Percentiles rank a stretch among this genome's conserved stretches.
phyloP scores from a whole-genome alignment of 2,888 invertebrate genomes.

The Leptodirus hochenwartii region DNA sequence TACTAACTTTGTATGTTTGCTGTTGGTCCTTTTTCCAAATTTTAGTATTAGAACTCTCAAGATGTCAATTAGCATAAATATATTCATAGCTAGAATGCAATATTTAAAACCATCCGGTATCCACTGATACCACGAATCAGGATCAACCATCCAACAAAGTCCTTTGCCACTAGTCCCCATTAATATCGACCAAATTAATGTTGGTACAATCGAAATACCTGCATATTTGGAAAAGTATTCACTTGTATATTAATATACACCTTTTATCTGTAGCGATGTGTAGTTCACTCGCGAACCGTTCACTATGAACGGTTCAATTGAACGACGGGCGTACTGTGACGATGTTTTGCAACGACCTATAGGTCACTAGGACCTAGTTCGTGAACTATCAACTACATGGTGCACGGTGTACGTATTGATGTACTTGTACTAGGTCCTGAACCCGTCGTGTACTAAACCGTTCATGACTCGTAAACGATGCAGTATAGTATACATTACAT shows the following conservation, averaged over 20 bases:
- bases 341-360: no score
- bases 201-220: slow-evolving; percentile 30
- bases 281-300: no score
- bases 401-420: no score
- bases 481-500: no score
- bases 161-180: slow-evolving; percentile 32
- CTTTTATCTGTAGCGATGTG: background rate
- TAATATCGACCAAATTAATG: slow-evolving; percentile 33
- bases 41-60: slow-evolving; percentile 44
- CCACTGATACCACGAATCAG: slow-evolving; percentile 37
- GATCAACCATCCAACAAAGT: slow-evolving; percentile 43
- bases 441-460: no score
- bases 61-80: slow-evolving; percentile 41
- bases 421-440: no score
- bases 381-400: no score
- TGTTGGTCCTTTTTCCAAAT: slow-evolving; percentile 30
- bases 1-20: slow-evolving; percentile 16
- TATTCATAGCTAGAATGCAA: slow-evolving; percentile 36
- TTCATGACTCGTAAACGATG: no score
- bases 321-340: no score
- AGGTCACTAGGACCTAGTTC: no score
- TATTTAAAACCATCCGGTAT: slow-evolving; percentile 39
- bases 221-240: background rate
- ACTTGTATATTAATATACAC: background rate
- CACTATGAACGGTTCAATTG: no score